Evolutionary conservation across 2,888 invertebrate species (phyloP), one percentile per base, ranked within the genome.

Genomic region (Nasonovia ribisnigri): DNA sequence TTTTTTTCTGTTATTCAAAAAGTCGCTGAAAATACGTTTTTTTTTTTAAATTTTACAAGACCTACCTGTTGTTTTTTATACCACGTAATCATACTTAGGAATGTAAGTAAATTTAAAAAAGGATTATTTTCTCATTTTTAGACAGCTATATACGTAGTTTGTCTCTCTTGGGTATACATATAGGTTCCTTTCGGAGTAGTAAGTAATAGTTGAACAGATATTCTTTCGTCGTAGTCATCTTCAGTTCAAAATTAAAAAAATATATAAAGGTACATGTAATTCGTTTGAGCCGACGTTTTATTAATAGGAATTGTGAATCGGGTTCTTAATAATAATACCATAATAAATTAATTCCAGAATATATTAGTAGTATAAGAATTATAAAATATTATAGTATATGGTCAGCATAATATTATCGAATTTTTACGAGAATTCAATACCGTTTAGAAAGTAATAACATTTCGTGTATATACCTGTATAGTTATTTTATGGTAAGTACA

Each of bases 401-500:
- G 87, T 48, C 87, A n/a, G 36, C 29, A 87, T 36, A n/a, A 87
- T 36, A n/a, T 20, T 46, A n/a, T 48, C 20, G 10, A n/a, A 48
- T n/a, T 48, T 87, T 51, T 87, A 48, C 87, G 24, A 87, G 87
- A n/a, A 48, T 87, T 87, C 36, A 29, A 87, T n/a, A 48, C 48
- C 48, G 46, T 87, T 87, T 48, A 48, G n/a, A 20, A 51, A 87
- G 36, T 87, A 87, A 87, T 87, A 87, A n/a, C n/a, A 48, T 48
- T 26, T 16, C 24, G 8, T 26, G 43, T 26, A 43, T 42, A 43
- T 43, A 11, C 13, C 3, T 43, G 26, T 84, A 84, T 43, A 67
- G n/a, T n/a, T 67, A 67, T 67, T n/a, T 67, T 67, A 67, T 67
- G 16, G n/a, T 16, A n/a, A n/a, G n/a, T 67, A 36, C n/a, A 67